These are phyloP conservation scores for Odontomachus brunneus DNA, from an alignment of 1,140 invertebrate genomes.

Conservation along the genomic window DNA sequence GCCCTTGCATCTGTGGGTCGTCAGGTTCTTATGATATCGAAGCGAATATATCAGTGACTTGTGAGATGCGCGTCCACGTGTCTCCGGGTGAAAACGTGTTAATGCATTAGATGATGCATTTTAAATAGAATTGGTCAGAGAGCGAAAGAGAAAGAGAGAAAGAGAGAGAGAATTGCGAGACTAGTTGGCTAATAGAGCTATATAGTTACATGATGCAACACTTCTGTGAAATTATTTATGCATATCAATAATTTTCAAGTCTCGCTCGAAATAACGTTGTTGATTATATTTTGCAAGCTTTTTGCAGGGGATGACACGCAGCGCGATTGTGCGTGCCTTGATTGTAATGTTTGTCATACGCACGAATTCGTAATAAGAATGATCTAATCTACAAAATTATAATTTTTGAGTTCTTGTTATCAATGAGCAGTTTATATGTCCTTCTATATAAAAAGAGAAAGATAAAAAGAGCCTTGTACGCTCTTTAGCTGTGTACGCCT, in stretches of 20 bases:
- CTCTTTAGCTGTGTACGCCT: too few relatives aligned
- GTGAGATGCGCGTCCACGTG: background rate
- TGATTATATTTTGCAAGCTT: background rate
- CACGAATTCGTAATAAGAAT: too few relatives aligned
- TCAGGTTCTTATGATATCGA: background rate
- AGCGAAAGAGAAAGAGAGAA: too few relatives aligned
- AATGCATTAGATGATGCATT: background rate
- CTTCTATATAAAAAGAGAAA: too few relatives aligned
- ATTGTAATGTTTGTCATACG: background rate
- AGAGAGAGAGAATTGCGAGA: too few relatives aligned
- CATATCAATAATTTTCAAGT: background rate
- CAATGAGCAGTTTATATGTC: too few relatives aligned
- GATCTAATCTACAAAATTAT: too few relatives aligned
- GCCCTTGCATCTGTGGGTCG: background rate
- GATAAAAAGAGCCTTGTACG: too few relatives aligned
- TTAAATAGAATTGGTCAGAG: too few relatives aligned
- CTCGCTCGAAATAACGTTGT: background rate
- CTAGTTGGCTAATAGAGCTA: too few relatives aligned
- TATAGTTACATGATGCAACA: conserved; percentile 3
- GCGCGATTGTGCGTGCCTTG: background rate
- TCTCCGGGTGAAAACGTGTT: background rate
- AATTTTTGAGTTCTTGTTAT: too few relatives aligned
- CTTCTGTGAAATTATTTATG: background rate
- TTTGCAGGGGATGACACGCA: background rate
- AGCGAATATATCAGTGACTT: background rate